Base-by-base conservation (phyloP, 1,140 invertebrate genomes). In the Platyscapa corneri region DNA sequence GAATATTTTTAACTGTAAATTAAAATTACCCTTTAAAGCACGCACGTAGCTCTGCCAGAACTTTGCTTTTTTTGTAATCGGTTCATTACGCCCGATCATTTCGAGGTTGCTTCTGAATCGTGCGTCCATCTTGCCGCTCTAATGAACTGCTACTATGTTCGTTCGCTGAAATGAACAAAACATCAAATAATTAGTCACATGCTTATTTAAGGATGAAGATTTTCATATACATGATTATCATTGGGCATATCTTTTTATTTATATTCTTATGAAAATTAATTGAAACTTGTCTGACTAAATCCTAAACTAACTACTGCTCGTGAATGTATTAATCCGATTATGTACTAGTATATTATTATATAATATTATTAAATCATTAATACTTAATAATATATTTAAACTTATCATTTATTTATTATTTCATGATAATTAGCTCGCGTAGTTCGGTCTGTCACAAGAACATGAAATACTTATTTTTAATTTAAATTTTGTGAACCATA, bases 21-120 rank as follows among this genome's bases (percentile, higher is more conserved):
- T 20, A 7, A 8, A 74, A 86, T 89, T 94, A 98, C 97, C 97
- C 96, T 97, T 97, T 88, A 97, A 94, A 93, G 97, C 97, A 93
- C 97, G 95, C 92, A 97, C 97, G 92, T 97, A 98, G 90, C 97
- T 97, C 93, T 97, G 97, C 97, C 97, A 98, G 94, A 97, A 98
- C 94, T 96, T 97, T 91, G 97, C 97, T 94, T 97, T 98, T 94
- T 97, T 97, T 94, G 96, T 97, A 91, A 97, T 96, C 91, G 96
- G 96, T 94, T 98, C 97, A 92, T 98, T 97, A 94, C 97, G 96
- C 93, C 97, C 96, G 93, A 98, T 97, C 96, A 97, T 97, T 94
- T 97, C 97, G 93, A 98, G 95, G 94, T 97, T 97, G 94, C 94
- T 97, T 95, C 96, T 97, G 95, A 97, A 97, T 96, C 97, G 96